phyloP scores from a whole-genome alignment of 2,797 vertebrate species.

The Menidia menidia region DNA sequence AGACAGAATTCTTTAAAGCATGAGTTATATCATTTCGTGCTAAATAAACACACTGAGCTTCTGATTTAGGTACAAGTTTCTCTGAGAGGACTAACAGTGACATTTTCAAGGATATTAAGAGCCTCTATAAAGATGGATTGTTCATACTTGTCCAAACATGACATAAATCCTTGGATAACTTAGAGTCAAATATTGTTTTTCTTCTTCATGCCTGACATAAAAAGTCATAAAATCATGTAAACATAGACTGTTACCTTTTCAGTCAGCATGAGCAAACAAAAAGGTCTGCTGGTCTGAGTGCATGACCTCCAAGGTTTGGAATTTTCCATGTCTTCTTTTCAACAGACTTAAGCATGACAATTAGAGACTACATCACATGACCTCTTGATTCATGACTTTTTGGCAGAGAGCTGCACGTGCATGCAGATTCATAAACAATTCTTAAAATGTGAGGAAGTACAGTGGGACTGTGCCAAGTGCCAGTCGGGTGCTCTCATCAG shows the following conservation, averaged over 20 bases:
- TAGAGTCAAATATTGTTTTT: slow-evolving; percentile 64
- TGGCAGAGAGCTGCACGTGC: slow-evolving; percentile 43
- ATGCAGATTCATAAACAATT: slow-evolving; percentile 42
- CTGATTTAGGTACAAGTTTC: slow-evolving; percentile 51
- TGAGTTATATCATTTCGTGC: slow-evolving; percentile 37
- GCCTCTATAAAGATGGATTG: slow-evolving; percentile 61
- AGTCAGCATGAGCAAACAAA: slow-evolving; percentile 74
- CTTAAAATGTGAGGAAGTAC: slow-evolving; percentile 25
- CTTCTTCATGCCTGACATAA: slow-evolving; percentile 66
- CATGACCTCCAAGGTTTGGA: slow-evolving; percentile 73
- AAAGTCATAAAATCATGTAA: slow-evolving; percentile 77
- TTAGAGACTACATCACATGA: slow-evolving; percentile 67
- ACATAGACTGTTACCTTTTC: slow-evolving; percentile 76
- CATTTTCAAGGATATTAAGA: slow-evolving; percentile 70
- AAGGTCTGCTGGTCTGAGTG: slow-evolving; percentile 62
- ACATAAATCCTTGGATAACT: slow-evolving; percentile 68
- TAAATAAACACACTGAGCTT: slow-evolving; percentile 48
- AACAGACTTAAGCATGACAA: slow-evolving; percentile 75
- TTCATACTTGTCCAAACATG: slow-evolving; percentile 77
- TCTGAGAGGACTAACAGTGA: slow-evolving; percentile 57
- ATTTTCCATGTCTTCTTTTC: slow-evolving; percentile 73
- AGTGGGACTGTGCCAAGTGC: slow-evolving; percentile 32
- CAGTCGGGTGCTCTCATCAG: slow-evolving; percentile 76
- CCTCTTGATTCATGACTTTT: slow-evolving; percentile 64
- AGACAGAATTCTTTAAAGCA: slow-evolving; percentile 27